These are phyloP conservation scores for Daubentonia madagascariensis DNA, from an alignment of 2,113 vertebrate genomes.

Conservation along the genomic window DNA sequence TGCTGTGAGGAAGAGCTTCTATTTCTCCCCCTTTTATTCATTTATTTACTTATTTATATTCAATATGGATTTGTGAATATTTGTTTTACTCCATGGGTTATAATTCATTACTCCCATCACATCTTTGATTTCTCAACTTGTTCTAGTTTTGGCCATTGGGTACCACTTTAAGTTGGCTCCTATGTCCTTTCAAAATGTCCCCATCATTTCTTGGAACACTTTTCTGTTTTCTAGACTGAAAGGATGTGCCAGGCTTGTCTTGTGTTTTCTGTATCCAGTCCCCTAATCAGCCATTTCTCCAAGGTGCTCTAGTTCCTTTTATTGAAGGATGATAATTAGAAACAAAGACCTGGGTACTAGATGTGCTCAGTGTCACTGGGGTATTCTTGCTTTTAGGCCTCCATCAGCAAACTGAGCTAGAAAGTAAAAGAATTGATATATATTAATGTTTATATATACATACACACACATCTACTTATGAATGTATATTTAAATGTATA, in stretches of 20 bases:
- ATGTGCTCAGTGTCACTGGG: background rate
- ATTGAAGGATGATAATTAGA: background rate
- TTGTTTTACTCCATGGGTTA: background rate
- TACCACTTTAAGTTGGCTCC: background rate
- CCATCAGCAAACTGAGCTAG: background rate
- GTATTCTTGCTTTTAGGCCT: background rate
- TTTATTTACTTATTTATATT: background rate
- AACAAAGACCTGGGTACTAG: background rate
- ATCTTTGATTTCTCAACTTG: background rate
- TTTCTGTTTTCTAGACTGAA: background rate
- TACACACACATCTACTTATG: background rate
- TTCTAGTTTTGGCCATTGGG: background rate
- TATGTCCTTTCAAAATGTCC: background rate
- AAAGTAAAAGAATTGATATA: background rate
- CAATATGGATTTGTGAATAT: background rate
- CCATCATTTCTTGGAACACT: background rate
- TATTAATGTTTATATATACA: background rate
- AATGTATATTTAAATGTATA: background rate
- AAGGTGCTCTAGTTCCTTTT: background rate
- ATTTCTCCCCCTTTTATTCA: background rate
- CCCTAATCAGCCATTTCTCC: background rate
- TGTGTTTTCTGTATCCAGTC: background rate
- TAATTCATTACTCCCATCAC: background rate
- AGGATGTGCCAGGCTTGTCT: background rate
- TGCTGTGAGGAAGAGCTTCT: background rate